Conservation (phyloP, 2,888 invertebrate species). For the Caenorhabditis angaria region DNA sequence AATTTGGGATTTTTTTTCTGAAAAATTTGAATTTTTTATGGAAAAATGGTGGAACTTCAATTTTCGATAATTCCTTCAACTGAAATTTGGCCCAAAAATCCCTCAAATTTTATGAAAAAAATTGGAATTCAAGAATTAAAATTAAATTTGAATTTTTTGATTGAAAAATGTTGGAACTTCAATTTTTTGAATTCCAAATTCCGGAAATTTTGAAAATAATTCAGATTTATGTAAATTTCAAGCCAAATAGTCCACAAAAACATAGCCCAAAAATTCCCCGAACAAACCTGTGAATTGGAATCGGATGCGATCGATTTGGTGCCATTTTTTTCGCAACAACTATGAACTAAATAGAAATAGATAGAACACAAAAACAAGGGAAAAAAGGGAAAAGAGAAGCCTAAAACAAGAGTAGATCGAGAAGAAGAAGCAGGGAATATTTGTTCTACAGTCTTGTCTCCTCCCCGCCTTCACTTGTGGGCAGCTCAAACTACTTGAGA, state of each 20-base stretch:
- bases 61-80: too few species aligned
- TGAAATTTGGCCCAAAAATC: too few species aligned
- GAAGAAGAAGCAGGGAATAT: slow-evolving; percentile 1
- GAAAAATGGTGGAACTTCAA: background rate
- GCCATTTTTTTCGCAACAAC: slow-evolving; percentile 21
- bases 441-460: slow-evolving; percentile 4
- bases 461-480: slow-evolving; percentile 3
- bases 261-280: background rate
- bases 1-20: too few species aligned
- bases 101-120: too few species aligned
- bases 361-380: slow-evolving; percentile 8
- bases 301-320: slow-evolving; percentile 50
- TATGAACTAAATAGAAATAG: background rate
- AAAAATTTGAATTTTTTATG: background rate
- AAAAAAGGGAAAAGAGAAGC: background rate
- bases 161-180: slow-evolving; percentile 1
- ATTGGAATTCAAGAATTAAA: slow-evolving; percentile 1
- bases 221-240: too few species aligned
- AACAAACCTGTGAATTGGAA: slow-evolving; percentile 55
- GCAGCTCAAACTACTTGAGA: slow-evolving; percentile 4
- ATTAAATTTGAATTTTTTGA: background rate
- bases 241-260: too few species aligned
- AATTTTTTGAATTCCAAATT: too few species aligned
- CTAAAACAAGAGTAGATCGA: background rate
- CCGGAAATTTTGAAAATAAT: too few species aligned